A percentile compares a stretch with the other conserved stretches of the same genome.
Evolutionary conservation across 1,140 invertebrate genomes (phyloP).

Genomic region (Drosophila mayri): DNA sequence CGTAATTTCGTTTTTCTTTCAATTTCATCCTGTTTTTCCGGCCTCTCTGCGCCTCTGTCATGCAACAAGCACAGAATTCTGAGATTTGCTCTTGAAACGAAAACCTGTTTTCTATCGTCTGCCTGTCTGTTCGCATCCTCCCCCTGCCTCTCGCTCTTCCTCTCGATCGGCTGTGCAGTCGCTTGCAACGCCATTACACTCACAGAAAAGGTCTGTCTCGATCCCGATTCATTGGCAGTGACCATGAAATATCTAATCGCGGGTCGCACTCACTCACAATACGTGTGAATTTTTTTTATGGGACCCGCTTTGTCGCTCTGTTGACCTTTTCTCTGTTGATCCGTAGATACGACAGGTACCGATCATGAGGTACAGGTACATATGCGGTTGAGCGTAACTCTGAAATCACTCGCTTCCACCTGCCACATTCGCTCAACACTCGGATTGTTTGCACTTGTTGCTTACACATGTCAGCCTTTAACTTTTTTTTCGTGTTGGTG

Average conservation of each 20-base stretch:
- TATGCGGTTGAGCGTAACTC: conserved; percentile 17
- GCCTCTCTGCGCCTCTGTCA: conserved; percentile 29
- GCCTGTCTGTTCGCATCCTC: conserved; percentile 18
- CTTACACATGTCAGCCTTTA: conserved; percentile 62
- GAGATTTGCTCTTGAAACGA: conserved; percentile 61
- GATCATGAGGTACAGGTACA: conserved; percentile 22
- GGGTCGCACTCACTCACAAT: conserved; percentile 30
- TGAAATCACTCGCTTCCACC: conserved; percentile 8
- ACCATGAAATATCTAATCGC: conserved; percentile 73
- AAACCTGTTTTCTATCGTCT: conserved; percentile 73
- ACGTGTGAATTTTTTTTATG: conserved; percentile 71
- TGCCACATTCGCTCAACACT: conserved; percentile 22
- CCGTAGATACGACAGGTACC: conserved; percentile 51
- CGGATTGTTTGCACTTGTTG: conserved; percentile 60
- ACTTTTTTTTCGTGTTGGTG: conserved; percentile 26
- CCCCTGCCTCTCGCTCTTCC: conserved; percentile 8
- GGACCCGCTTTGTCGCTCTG: conserved; percentile 59
- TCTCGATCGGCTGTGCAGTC: conserved; percentile 28
- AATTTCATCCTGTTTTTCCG: conserved; percentile 63
- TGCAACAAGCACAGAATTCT: conserved; percentile 29
- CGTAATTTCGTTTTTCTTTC: conserved; percentile 66
- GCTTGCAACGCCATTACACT: conserved; percentile 45
- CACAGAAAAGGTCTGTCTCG: conserved; percentile 11
- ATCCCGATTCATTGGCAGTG: conserved; percentile 72
- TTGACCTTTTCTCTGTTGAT: conserved; percentile 64